Evolutionary conservation across 2,888 invertebrate species (phyloP).

Genomic region (Eristalis intricaria): DNA sequence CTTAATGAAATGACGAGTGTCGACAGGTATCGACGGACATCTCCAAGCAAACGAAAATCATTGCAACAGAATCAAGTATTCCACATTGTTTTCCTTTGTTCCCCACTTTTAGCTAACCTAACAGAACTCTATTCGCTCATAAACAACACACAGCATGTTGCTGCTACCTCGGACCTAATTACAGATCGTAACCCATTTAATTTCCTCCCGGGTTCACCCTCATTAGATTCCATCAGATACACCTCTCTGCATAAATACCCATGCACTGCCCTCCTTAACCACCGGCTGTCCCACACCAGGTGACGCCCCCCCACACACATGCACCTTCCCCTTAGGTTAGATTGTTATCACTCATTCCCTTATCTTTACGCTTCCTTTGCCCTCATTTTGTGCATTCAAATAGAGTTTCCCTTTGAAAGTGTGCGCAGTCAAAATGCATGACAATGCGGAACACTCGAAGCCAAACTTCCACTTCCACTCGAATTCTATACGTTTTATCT

Average conservation of each 20-base stretch:
- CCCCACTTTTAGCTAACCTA: neutral
- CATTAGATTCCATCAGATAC: neutral
- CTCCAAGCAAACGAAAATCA: too few relatives aligned
- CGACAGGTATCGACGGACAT: too few relatives aligned
- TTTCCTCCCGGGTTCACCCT: neutral
- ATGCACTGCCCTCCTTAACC: neutral
- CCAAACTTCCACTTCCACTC: neutral
- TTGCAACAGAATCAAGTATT: too few relatives aligned
- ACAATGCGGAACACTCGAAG: slow-evolving; percentile 34
- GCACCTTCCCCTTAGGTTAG: neutral
- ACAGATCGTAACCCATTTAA: neutral
- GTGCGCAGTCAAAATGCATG: slow-evolving; percentile 17
- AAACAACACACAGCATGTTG: neutral
- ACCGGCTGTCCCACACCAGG: neutral
- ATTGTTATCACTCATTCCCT: neutral
- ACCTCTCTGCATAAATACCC: neutral
- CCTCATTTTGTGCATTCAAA: slow-evolving; percentile 2
- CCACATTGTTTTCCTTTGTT: neutral
- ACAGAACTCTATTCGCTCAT: neutral
- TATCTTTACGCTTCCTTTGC: neutral
- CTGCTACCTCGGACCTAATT: neutral
- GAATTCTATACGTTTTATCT: slow-evolving; percentile 19
- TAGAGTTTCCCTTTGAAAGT: neutral
- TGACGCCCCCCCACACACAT: neutral
- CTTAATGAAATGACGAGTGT: too few relatives aligned